These are phyloP conservation scores for Plutella xylostella DNA, from an alignment of 2,888 invertebrate species.

Conservation along the genomic window DNA sequence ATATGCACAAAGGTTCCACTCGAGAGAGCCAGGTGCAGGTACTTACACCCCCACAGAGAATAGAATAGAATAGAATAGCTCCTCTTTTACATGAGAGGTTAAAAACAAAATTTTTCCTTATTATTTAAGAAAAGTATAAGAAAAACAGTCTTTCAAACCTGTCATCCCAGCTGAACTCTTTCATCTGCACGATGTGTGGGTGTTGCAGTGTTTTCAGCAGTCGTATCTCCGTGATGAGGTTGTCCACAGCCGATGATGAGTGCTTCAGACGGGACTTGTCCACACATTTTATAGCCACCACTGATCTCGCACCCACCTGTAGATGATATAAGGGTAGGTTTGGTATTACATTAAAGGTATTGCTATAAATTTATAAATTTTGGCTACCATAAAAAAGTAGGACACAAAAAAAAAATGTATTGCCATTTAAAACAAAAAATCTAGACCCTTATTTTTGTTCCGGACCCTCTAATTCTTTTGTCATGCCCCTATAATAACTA, in stretches of 20 bases:
- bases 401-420: too few relatives aligned
- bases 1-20: too few relatives aligned
- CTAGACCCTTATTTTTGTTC: too few relatives aligned
- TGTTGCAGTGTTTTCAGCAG: constrained; percentile 83
- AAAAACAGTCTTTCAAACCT: constrained; percentile 48
- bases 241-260: constrained; percentile 80
- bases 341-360: neutral
- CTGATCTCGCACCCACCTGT: constrained; percentile 71
- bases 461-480: too few relatives aligned
- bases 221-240: constrained; percentile 85
- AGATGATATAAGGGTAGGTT: constrained; percentile 11
- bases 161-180: constrained; percentile 84
- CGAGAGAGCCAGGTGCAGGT: too few relatives aligned
- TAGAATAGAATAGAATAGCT: too few relatives aligned
- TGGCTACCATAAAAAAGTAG: neutral
- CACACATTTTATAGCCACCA: constrained; percentile 87
- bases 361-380: neutral
- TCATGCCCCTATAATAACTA: too few relatives aligned
- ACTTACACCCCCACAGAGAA: too few relatives aligned
- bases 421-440: too few relatives aligned
- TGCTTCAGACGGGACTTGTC: constrained; percentile 74
- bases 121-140: neutral
- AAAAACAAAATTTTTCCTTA: too few relatives aligned
- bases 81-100: too few relatives aligned
- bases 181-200: constrained; percentile 84